phyloP scores from a whole-genome alignment of 1,140 invertebrate genomes.

The Drosophila ficusphila region DNA sequence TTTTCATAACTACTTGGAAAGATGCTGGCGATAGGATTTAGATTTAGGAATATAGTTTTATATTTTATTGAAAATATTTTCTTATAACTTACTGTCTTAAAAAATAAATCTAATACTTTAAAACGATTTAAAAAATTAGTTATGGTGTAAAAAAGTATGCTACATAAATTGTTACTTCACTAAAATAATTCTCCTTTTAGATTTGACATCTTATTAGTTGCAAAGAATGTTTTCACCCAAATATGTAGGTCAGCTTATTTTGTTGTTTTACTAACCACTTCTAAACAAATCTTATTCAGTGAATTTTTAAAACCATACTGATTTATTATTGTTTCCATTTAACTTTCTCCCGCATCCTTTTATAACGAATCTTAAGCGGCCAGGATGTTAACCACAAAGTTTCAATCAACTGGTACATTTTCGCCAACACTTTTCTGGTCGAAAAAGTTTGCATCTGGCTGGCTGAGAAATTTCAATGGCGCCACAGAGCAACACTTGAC shows the following conservation, averaged over 20 bases:
- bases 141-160: neutral
- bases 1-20: too few species aligned
- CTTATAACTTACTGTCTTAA: neutral
- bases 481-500: conserved; percentile 77
- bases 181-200: too few species aligned
- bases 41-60: too few species aligned
- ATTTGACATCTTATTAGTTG: too few species aligned
- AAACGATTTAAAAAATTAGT: neutral
- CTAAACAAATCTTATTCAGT: too few species aligned
- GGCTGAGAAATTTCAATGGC: conserved; percentile 59
- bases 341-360: neutral
- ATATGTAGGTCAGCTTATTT: too few species aligned
- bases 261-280: too few species aligned
- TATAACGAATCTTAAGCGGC: conserved; percentile 2
- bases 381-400: conserved; percentile 36
- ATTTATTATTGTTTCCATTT: neutral
- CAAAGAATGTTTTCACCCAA: too few species aligned
- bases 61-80: neutral
- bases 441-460: conserved; percentile 46
- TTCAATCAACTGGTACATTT: conserved; percentile 45
- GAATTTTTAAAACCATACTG: too few species aligned
- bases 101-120: too few species aligned
- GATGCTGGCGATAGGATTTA: too few species aligned
- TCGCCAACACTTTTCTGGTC: conserved; percentile 46
- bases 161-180: neutral